Evolutionary conservation across 2,113 vertebrate species (phyloP).

Genomic region (Orycteropus afer): DNA sequence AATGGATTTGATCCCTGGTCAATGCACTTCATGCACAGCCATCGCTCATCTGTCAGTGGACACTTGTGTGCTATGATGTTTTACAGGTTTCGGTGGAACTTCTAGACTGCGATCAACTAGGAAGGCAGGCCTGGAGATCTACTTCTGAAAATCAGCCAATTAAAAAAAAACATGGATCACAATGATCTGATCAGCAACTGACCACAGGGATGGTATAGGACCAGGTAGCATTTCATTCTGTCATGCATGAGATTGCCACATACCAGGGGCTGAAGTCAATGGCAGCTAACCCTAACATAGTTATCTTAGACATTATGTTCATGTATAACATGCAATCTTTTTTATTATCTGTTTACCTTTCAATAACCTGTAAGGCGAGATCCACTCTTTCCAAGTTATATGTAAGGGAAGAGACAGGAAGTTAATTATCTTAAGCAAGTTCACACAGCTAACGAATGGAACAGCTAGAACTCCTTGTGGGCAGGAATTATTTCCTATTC

Average conservation of each 20-base stretch:
- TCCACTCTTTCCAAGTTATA: slow-evolving; percentile 5
- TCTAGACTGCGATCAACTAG: too few species aligned
- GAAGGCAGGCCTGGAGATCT: too few species aligned
- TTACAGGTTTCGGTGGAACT: background rate
- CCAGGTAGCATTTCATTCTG: background rate
- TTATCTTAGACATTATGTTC: background rate
- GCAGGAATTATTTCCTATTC: background rate
- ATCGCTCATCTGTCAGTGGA: background rate
- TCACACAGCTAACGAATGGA: background rate
- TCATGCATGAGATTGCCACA: background rate
- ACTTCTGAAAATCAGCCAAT: too few species aligned
- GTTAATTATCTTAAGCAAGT: background rate
- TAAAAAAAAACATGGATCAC: background rate
- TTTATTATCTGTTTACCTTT: background rate
- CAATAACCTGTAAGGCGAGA: background rate
- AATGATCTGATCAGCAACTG: background rate
- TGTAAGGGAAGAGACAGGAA: background rate
- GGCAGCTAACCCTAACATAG: background rate
- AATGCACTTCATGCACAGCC: background rate
- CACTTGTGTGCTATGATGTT: background rate
- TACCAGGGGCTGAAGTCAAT: background rate
- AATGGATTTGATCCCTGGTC: background rate
- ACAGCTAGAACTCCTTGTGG: background rate
- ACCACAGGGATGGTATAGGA: background rate
- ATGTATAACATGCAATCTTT: background rate